Percentiles rank a stretch among this genome's conserved stretches.
These are phyloP conservation scores for Asbolus verrucosus DNA, from an alignment of 1,140 invertebrate species.

Conservation along the genomic window DNA sequence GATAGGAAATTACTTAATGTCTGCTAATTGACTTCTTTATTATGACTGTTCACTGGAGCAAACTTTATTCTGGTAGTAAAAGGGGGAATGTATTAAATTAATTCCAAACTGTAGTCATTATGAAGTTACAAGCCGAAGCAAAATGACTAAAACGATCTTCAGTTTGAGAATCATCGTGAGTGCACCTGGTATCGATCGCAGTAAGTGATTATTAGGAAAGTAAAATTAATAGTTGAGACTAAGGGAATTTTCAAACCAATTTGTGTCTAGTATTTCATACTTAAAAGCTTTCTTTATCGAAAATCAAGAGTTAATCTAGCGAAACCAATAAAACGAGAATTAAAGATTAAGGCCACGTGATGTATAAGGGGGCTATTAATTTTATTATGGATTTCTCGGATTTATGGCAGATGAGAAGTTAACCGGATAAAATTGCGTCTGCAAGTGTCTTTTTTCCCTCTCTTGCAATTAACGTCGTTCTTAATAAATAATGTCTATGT, in stretches of 20 bases:
- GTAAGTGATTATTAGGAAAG: no score
- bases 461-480: background rate
- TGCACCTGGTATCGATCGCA: no score
- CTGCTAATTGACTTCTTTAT: no score
- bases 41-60: no score
- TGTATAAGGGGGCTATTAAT: background rate
- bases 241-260: constrained; percentile 13
- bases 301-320: constrained; percentile 7
- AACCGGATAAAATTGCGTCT: constrained; percentile 5
- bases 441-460: constrained; percentile 9
- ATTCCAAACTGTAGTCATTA: no score
- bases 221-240: no score
- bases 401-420: background rate
- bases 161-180: no score
- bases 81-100: no score
- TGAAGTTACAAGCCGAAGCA: no score
- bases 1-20: no score
- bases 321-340: constrained; percentile 29
- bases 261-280: constrained; percentile 26
- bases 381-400: constrained; percentile 10
- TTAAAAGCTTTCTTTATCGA: constrained; percentile 11
- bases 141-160: no score
- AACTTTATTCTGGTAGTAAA: no score
- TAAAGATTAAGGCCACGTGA: constrained; percentile 20
- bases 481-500: constrained; percentile 18